Evolutionary conservation across 2,888 invertebrate genomes (phyloP), one percentile per base, ranked within the genome.

Genomic region (Aspidiotus destructor): DNA sequence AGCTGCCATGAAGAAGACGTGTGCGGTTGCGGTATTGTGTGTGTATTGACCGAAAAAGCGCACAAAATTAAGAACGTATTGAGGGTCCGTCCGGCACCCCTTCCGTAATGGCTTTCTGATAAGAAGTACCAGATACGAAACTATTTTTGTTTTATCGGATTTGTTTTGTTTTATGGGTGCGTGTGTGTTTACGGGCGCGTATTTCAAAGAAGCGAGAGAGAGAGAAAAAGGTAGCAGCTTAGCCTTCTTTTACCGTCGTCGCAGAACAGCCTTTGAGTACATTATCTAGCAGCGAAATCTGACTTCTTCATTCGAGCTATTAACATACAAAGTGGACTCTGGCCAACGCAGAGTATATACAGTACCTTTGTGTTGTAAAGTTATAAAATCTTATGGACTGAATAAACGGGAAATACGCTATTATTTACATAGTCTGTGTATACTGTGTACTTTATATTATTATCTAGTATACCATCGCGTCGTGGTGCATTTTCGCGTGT

Each of bases 251-350:
- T 28, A 28, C 28, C 28, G 28, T 28, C 28, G 28, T 28, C 28
- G 28, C 28, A 5, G 28, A 28, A 28, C 11, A 13, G 48, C n/a
- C 48, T 48, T 11, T n/a, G 48, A 48, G n/a, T 48, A n/a, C 48
- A n/a, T 48, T 48, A 48, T 48, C 48, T 11, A n/a, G 48, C 48
- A n/a, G 11, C 10, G 11, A 48, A 11, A 48, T 48, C 48, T 48
- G 48, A 48, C 48, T 48, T 48, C 48, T 48, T n/a, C 48, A 48
- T 48, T 48, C 48, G n/a, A 11, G 48, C 48, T 48, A 48, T 48
- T 48, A 48, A 48, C 48, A 48, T 48, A 48, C 48, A 48, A 48
- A 48, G 48, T 48, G 48, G 48, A 48, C 48, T 13, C 48, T 48
- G 48, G 48, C 48, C 48, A n/a, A n/a, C n/a, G n/a, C 48, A 11